Evolutionary conservation across 2,888 invertebrate genomes (phyloP).

Genomic region (Frankliniella intonsa): DNA sequence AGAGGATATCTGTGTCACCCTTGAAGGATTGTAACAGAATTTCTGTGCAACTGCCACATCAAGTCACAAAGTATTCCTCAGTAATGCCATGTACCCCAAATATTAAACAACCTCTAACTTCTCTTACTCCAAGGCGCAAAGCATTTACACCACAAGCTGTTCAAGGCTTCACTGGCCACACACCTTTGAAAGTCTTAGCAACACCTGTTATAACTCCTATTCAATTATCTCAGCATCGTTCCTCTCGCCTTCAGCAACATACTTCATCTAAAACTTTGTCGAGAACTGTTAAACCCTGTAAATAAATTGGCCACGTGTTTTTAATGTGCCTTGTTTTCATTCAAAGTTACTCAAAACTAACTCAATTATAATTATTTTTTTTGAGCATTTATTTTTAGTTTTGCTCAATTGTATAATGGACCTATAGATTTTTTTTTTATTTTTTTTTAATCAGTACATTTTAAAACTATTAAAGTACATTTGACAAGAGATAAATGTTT

Average conservation of each 20-base stretch:
- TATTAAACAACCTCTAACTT: not conserved
- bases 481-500: no score
- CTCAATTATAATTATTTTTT: not conserved
- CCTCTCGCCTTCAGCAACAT: not conserved
- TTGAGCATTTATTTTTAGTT: not conserved
- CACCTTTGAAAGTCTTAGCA: not conserved
- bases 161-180: not conserved
- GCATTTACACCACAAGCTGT: not conserved
- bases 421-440: no score
- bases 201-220: not conserved
- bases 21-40: slow-evolving; percentile 3
- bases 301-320: not conserved
- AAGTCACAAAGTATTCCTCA: not conserved
- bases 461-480: no score
- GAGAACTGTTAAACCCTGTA: not conserved
- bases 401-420: not conserved
- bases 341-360: not conserved
- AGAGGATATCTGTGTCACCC: slow-evolving; percentile 5
- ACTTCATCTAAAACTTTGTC: not conserved
- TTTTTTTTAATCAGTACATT: no score
- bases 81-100: not conserved
- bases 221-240: not conserved
- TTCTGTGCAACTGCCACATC: not conserved
- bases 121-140: slow-evolving; percentile 6
- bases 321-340: not conserved